These are phyloP conservation scores for Leucopsar rothschildi DNA, from an alignment of 2,113 vertebrate species.

Conservation along the genomic window DNA sequence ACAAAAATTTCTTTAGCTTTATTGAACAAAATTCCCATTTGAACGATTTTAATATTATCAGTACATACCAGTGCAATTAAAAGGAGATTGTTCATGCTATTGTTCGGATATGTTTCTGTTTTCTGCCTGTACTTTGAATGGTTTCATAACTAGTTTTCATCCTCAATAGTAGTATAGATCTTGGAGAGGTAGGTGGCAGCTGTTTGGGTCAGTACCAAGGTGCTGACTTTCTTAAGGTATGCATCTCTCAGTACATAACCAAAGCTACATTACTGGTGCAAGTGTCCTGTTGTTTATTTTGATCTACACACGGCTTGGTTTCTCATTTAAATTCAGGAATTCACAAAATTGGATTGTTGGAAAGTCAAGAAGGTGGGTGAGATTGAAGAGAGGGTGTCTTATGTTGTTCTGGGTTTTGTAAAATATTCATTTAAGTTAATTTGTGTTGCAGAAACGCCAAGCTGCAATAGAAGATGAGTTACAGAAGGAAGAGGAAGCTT, in stretches of 20 bases:
- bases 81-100: neutral
- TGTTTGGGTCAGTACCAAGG: neutral
- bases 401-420: neutral
- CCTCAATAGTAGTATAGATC: neutral
- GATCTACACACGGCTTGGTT: neutral
- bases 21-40: neutral
- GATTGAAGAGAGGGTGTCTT: neutral
- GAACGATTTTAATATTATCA: neutral
- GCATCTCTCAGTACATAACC: neutral
- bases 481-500: constrained; percentile 67
- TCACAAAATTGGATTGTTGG: neutral
- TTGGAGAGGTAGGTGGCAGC: neutral
- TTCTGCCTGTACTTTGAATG: neutral
- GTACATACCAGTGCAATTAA: neutral
- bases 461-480: constrained; percentile 65
- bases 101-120: neutral
- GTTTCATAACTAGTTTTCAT: neutral
- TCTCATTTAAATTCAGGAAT: neutral
- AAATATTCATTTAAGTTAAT: neutral
- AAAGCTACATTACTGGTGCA: neutral
- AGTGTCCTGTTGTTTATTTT: neutral
- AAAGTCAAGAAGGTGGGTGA: neutral
- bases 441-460: constrained; percentile 69
- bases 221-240: neutral
- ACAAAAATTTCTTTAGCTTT: neutral